Evolutionary conservation across 2,113 vertebrate species (phyloP).

Genomic region (sheep (Ovis aries)): DNA sequence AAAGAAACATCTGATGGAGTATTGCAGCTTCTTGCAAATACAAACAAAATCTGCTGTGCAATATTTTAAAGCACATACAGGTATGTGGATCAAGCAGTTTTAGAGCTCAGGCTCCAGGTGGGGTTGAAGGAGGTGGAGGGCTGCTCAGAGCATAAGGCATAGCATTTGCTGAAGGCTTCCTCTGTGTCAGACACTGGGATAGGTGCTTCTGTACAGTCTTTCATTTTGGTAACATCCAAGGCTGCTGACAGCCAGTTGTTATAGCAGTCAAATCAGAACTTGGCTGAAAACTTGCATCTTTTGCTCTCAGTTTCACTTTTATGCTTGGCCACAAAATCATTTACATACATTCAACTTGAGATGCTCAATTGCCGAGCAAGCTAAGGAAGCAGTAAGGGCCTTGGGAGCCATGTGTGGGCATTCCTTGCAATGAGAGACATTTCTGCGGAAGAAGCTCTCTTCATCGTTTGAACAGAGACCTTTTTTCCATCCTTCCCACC

Average conservation of each 20-base stretch:
- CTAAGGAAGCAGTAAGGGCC: neutral
- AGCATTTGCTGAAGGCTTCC: neutral
- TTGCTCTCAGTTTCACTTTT: neutral
- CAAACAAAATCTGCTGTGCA: slow-evolving; percentile 11
- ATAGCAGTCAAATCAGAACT: neutral
- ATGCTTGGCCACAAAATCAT: neutral
- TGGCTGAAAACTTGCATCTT: neutral
- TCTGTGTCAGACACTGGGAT: neutral
- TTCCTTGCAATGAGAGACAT: neutral
- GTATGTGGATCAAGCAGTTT: slow-evolving; percentile 5
- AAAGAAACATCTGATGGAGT: slow-evolving; percentile 41
- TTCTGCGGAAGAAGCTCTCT: neutral
- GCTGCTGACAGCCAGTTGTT: neutral
- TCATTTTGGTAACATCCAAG: neutral
- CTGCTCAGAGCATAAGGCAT: neutral
- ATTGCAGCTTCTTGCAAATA: slow-evolving; percentile 21
- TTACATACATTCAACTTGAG: neutral
- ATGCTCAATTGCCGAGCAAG: neutral
- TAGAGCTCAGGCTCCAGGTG: neutral
- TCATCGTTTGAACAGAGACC: neutral
- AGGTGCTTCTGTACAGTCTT: neutral
- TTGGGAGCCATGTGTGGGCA: neutral
- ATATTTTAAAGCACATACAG: neutral
- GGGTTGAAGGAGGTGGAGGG: no score
- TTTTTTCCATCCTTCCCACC: neutral